Evolutionary conservation across 2,888 invertebrate species (phyloP), one percentile per base, ranked within the genome.

Genomic region (Drosophila mimetica): DNA sequence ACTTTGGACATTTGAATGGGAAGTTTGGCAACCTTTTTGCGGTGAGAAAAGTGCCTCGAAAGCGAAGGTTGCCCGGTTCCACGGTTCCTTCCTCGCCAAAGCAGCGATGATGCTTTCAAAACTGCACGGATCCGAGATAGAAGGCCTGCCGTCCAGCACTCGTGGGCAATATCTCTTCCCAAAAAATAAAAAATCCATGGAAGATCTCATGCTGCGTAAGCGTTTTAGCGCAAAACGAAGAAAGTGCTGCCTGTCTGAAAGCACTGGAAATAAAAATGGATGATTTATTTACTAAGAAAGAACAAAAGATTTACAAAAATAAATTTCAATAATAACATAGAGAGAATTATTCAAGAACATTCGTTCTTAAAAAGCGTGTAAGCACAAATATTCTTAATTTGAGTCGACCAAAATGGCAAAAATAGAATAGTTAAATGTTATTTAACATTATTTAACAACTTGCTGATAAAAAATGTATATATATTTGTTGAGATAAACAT

Each of bases 121-220:
- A 32, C 42, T 30, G 51, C 51, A 64, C 50, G 42, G 50, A 51
- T 36, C 63, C 51, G 7, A n/a, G 44, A 36, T 36, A 51, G 65
- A 28, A 64, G 61, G 48, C 64, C 63, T 63, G 63, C 65, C 60
- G 60, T 60, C 60, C 65, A 64, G 51, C 36, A 63, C 64, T 63
- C 64, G 48, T 41, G 48, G 41, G 34, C 63, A 25, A 51, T 32
- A 22, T 41, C 34, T 25, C 61, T 41, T 61, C 13, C 61, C 63
- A 48, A 47, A 20, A 32, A 25, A 18, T 25, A 18, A 47, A 18
- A 47, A 63, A 65, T 25, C 58, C 51, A n/a, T 11, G 53, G 48
- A 53, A 44, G 53, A 74, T 84, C 79, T 83, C 88, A 87, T 83
- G 82, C 82, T 83, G 82, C 87, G 82, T 83, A 83, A 83, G 82